Conservation (phyloP, 2,797 vertebrate species). For the Brachyrhaphis roseni region DNA sequence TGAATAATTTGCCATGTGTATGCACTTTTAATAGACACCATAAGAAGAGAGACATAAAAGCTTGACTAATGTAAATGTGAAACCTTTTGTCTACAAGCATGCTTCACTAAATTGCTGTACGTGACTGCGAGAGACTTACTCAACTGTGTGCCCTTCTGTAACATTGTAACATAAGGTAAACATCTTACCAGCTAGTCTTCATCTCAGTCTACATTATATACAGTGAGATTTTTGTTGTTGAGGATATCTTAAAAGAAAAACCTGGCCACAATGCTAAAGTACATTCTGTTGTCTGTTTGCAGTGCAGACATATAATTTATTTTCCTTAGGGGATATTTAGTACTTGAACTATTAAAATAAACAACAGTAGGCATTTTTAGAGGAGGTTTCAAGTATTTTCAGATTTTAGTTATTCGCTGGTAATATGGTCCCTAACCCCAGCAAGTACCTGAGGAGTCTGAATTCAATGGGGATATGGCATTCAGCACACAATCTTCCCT, state of each 20-base stretch:
- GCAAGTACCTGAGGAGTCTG: background rate
- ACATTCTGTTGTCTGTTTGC: background rate
- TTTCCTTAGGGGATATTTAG: background rate
- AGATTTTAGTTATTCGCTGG: background rate
- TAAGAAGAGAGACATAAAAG: background rate
- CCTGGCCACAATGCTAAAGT: background rate
- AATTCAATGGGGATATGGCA: background rate
- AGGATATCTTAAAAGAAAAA: background rate
- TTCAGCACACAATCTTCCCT: slow-evolving; percentile 9
- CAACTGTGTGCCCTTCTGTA: background rate
- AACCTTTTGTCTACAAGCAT: too few species aligned
- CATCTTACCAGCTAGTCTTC: background rate
- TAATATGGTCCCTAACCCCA: background rate
- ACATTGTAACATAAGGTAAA: background rate
- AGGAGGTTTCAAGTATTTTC: background rate
- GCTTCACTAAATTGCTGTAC: background rate
- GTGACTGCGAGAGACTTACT: background rate
- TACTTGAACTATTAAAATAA: background rate
- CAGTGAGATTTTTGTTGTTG: background rate
- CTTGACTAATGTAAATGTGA: background rate
- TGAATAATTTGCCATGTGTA: background rate
- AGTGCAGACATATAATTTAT: background rate
- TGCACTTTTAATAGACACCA: background rate
- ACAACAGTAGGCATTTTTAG: background rate
- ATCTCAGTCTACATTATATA: background rate